These are phyloP conservation scores for Eumeta japonica DNA, from an alignment of 1,140 invertebrate species.

Conservation along the genomic window DNA sequence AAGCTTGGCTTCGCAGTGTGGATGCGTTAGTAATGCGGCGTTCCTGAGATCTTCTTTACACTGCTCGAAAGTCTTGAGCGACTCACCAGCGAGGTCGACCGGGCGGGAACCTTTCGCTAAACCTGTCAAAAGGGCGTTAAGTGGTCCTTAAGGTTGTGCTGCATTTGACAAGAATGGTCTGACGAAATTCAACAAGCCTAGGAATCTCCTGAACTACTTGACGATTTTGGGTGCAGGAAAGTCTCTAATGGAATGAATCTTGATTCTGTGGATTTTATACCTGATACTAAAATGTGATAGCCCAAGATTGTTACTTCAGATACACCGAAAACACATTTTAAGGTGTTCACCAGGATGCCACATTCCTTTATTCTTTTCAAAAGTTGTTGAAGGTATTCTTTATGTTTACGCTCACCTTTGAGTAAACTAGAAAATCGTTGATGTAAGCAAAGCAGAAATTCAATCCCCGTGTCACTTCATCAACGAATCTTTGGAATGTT, in stretches of 20 bases:
- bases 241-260: conserved; percentile 5
- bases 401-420: conserved; percentile 19
- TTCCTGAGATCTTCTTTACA: conserved; percentile 2
- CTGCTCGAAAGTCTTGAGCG: too few species aligned
- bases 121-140: conserved; percentile 10
- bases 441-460: conserved; percentile 25
- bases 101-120: conserved; percentile 9
- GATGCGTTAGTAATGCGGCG: conserved; percentile 6
- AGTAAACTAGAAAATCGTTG: conserved; percentile 37
- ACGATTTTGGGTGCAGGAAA: too few species aligned
- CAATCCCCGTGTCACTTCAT: conserved; percentile 31
- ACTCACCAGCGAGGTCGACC: conserved; percentile 3
- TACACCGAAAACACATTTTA: conserved; percentile 21
- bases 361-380: conserved; percentile 18
- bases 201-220: conserved; percentile 5
- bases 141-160: conserved; percentile 8
- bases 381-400: conserved; percentile 19
- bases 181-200: conserved; percentile 8
- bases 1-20: too few species aligned
- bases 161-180: conserved; percentile 5
- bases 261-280: conserved; percentile 20
- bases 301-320: conserved; percentile 13
- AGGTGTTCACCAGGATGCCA: conserved; percentile 26
- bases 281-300: too few species aligned
- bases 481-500: too few species aligned